phyloP scores from a whole-genome alignment of 2,113 vertebrate genomes.

The Ancistrus triradiatus region DNA sequence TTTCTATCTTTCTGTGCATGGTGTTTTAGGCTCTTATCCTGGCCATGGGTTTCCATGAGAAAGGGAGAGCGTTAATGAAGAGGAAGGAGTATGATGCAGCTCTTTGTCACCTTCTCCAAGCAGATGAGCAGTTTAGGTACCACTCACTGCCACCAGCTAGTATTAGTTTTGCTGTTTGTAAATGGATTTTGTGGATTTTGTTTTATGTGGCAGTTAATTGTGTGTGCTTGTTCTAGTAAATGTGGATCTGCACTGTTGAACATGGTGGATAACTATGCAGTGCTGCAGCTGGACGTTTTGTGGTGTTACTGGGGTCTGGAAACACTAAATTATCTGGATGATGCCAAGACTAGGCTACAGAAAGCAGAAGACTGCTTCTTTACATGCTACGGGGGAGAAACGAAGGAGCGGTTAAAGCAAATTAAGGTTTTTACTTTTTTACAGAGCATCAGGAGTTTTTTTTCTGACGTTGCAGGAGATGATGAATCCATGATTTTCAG shows the following conservation, averaged over 20 bases:
- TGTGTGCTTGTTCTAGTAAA: conserved; percentile 62
- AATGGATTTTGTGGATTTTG: not conserved
- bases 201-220: not conserved
- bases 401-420: conserved; percentile 78
- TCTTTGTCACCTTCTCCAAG: conserved; percentile 82
- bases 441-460: too few species aligned
- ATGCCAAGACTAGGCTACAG: conserved; percentile 76
- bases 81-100: conserved; percentile 83
- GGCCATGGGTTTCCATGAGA: conserved; percentile 95
- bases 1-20: conserved; percentile 12
- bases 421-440: conserved; percentile 81
- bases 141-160: not conserved
- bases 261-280: conserved; percentile 88
- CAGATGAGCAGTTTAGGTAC: conserved; percentile 90
- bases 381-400: conserved; percentile 84
- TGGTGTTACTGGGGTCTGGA: conserved; percentile 88
- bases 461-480: too few species aligned
- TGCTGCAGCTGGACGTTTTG: conserved; percentile 93
- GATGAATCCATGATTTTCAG: too few species aligned
- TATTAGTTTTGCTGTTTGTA: not conserved
- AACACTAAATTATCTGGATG: conserved; percentile 81
- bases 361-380: conserved; percentile 82
- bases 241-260: conserved; percentile 76
- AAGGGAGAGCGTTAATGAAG: conserved; percentile 91
- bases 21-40: conserved; percentile 82